A percentile compares a stretch with the other conserved stretches of the same genome.
These are phyloP conservation scores for Brachyptera putata DNA, from an alignment of 2,888 invertebrate genomes.

Conservation along the genomic window DNA sequence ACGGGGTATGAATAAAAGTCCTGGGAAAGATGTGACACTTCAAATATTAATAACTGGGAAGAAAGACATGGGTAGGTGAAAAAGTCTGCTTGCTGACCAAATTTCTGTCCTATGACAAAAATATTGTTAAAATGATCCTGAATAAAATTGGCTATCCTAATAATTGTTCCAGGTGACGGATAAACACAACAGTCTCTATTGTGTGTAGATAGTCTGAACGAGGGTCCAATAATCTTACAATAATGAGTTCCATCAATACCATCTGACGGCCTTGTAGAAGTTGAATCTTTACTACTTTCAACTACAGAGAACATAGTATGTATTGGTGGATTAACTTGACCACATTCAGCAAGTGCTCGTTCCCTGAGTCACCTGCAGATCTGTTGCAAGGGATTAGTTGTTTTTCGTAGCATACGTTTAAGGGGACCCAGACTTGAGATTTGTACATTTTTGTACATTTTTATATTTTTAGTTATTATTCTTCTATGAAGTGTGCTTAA, in stretches of 20 bases:
- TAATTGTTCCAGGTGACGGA: background rate
- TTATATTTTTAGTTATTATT: too few relatives aligned
- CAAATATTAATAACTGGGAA: background rate
- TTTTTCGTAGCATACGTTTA: slow-evolving; percentile 26
- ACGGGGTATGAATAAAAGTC: background rate
- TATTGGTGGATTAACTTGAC: too few relatives aligned
- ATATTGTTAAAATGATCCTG: background rate
- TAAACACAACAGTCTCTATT: slow-evolving; percentile 5
- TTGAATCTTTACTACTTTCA: too few relatives aligned
- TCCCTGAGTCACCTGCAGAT: background rate
- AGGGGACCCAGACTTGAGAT: too few relatives aligned
- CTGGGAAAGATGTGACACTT: background rate
- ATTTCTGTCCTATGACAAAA: background rate
- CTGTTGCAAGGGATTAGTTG: slow-evolving; percentile 29
- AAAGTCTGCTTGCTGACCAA: background rate
- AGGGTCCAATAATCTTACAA: background rate
- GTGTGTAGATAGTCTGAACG: background rate
- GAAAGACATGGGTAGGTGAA: background rate
- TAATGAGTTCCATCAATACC: background rate
- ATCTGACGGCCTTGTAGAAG: background rate
- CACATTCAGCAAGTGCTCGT: too few relatives aligned
- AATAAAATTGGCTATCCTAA: background rate
- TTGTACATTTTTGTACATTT: too few relatives aligned
- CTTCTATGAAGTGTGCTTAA: too few relatives aligned
- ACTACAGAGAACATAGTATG: too few relatives aligned